Evolutionary conservation across 2,797 vertebrate species (phyloP), one percentile per base, ranked within the genome.

Genomic region (Hapalemur alaotrensis): DNA sequence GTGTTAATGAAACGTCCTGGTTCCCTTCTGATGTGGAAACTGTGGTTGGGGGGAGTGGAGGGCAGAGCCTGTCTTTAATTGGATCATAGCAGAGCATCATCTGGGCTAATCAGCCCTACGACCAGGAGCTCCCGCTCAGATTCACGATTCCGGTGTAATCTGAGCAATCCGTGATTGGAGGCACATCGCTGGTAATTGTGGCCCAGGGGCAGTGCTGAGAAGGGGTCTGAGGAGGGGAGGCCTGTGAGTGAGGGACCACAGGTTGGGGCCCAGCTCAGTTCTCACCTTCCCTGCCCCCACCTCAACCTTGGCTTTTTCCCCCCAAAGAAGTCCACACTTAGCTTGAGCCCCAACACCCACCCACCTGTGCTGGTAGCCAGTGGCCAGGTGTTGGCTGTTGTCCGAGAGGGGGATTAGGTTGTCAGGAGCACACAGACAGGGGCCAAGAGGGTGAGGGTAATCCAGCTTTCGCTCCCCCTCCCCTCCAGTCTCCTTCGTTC

Each of bases 21-120:
- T 72, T 95, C 85, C 84, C 63, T 85, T 93, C 92, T 89, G 90
- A 92, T 91, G 79, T 83, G 70, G 90, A 88, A 69, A 75, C 48
- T 57, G 28, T 73, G 81, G 46, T 86, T 86, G 69, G 75, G 43
- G 52, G 52, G 35, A 87, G 10, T 17, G 1, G 78, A 80, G 78
- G 61, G 59, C 95, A 79, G 38, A 32, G 59, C 43, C 91, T 67
- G 88, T 81, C 93, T 97, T 95, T 97, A 97, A 97, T 96, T 98
- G 97, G 93, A 97, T 97, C 97, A 93, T 90, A 94, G 93, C 79
- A 82, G 95, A 96, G 96, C 93, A 92, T 98, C 97, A 95, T 96
- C 96, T 97, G 95, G 88, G 85, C 95, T 97, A 95, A 97, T 97
- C 96, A 97, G 93, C 95, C 89, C 96, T 73, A 95, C 92, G 89